Evolutionary conservation across 2,888 invertebrate genomes (phyloP).

Genomic region (Drosophila monieri): DNA sequence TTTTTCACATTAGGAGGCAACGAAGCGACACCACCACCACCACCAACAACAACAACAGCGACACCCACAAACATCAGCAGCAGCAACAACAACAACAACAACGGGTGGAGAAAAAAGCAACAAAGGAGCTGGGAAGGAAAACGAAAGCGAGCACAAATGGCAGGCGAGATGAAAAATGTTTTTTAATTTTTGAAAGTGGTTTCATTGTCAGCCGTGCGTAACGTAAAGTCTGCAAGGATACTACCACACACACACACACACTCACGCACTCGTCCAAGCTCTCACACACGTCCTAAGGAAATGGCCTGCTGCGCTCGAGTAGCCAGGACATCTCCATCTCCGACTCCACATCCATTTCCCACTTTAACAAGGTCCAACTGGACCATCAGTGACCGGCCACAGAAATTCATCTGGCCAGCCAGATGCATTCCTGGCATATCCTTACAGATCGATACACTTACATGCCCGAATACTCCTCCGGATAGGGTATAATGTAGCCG

Average conservation of each 20-base stretch:
- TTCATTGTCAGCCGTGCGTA: conserved; percentile 82
- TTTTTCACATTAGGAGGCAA: conserved; percentile 78
- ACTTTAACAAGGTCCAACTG: conserved; percentile 20
- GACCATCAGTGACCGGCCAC: conserved; percentile 19
- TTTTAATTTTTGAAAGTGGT: conserved; percentile 83
- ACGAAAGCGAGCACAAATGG: conserved; percentile 60
- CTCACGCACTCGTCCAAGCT: conserved; percentile 13
- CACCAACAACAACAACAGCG: conserved; percentile 31
- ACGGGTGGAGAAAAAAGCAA: conserved; percentile 24
- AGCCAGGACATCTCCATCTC: conserved; percentile 47
- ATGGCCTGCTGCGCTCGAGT: conserved; percentile 73
- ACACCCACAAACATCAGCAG: conserved; percentile 28
- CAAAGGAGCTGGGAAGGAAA: conserved; percentile 56
- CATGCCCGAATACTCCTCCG: conserved; percentile 92
- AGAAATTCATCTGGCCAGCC: conserved; percentile 28
- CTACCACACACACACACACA: conserved; percentile 22
- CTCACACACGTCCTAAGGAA: conserved; percentile 52
- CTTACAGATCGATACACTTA: conserved; percentile 85
- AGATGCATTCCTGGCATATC: conserved; percentile 14
- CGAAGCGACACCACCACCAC: conserved; percentile 66
- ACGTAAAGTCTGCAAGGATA: conserved; percentile 73
- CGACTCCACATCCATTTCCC: conserved; percentile 2
- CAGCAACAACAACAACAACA: conserved; percentile 34
- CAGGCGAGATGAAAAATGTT: conserved; percentile 81
- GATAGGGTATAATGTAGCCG: conserved; percentile 93